Percentiles rank a stretch among this genome's conserved stretches.
Evolutionary conservation across 2,797 vertebrate species (phyloP).

Genomic region (Tenualosa thibaudeaui): DNA sequence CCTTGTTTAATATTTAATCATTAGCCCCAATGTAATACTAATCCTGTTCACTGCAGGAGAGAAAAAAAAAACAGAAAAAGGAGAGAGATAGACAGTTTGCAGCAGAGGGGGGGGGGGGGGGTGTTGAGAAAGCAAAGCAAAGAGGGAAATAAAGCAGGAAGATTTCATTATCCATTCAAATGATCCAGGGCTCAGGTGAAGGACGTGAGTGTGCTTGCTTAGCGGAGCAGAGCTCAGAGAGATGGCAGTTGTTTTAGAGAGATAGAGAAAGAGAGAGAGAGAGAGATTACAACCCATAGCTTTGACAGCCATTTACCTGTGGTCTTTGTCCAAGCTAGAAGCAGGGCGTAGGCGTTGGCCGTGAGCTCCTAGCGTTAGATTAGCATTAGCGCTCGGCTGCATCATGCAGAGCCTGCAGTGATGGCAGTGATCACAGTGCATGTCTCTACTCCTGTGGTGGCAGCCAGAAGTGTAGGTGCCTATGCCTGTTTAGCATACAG

Average conservation of each 20-base stretch:
- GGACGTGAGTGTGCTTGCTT: conserved; percentile 47
- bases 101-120: too few species aligned
- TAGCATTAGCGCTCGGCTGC: too few species aligned
- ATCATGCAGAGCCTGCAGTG: too few species aligned
- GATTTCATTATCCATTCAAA: conserved; percentile 60
- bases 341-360: not conserved
- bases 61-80: not conserved
- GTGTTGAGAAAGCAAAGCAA: too few species aligned
- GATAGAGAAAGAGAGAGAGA: not conserved
- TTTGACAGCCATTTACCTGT: not conserved
- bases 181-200: conserved; percentile 52
- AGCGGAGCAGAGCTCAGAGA: conserved; percentile 8
- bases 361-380: not conserved
- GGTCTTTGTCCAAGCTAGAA: not conserved
- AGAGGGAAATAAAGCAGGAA: conserved; percentile 32
- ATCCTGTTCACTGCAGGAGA: conserved; percentile 50
- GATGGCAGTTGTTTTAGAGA: conserved; percentile 22
- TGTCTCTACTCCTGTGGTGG: not conserved
- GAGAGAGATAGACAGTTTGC: not conserved
- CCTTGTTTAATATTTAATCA: conserved; percentile 72
- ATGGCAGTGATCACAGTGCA: too few species aligned
- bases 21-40: conserved; percentile 67
- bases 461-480: not conserved
- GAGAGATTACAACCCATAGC: not conserved
- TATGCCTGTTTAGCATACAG: not conserved